phyloP scores from a whole-genome alignment of 1,140 invertebrate species.

The Leguminivora glycinivorella region DNA sequence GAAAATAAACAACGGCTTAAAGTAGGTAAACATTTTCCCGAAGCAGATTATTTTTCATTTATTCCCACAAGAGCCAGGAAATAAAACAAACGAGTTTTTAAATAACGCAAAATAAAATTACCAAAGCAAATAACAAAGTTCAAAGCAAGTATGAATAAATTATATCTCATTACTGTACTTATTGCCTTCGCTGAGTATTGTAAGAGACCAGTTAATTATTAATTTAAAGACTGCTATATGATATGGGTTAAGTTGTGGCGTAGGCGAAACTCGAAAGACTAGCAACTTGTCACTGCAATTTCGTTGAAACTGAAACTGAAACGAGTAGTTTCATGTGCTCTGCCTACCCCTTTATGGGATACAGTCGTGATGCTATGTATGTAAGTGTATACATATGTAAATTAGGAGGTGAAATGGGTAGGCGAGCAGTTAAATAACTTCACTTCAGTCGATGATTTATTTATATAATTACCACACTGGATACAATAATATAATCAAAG shows the following conservation, averaged over 20 bases:
- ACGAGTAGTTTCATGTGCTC: too few species aligned
- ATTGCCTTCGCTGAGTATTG: neutral
- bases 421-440: too few species aligned
- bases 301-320: too few species aligned
- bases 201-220: neutral
- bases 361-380: too few species aligned
- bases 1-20: neutral
- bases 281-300: too few species aligned
- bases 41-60: neutral
- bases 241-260: neutral
- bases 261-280: too few species aligned
- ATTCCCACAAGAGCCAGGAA: neutral
- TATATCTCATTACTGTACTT: slow-evolving; percentile 24
- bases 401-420: too few species aligned
- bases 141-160: slow-evolving; percentile 26
- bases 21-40: neutral
- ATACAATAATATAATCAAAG: too few species aligned
- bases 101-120: slow-evolving; percentile 4
- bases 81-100: neutral
- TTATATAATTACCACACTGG: too few species aligned
- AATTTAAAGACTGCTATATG: neutral
- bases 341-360: too few species aligned
- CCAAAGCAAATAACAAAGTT: slow-evolving; percentile 5
- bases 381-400: too few species aligned
- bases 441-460: too few species aligned